Evolutionary conservation across 1,140 invertebrate genomes (phyloP), one percentile per base, ranked within the genome.

Genomic region (Drosophila bifasciata): DNA sequence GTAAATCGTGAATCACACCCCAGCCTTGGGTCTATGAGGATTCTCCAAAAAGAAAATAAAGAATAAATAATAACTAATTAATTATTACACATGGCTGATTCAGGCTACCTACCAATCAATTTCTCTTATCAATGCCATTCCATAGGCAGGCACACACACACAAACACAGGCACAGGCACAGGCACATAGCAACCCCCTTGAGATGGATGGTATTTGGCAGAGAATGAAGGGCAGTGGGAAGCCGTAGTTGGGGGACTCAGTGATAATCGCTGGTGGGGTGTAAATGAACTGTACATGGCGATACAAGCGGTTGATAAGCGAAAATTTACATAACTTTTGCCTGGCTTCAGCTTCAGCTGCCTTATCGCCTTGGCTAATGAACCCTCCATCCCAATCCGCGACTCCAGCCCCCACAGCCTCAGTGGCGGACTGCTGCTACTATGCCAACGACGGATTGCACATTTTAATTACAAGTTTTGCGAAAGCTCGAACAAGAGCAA

Each of bases 401-500:
- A 6, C 1, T 7, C 16, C 4, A n/a, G 61, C 28, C 28, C 3
- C 28, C 28, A 8, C 32, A 32, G 32, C 32, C 48, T 17, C 21
- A 21, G 17, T 16, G 4, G 16, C 17, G 15, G 17, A 7, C 9
- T 9, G 39, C 45, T 25, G 23, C 25, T 25, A 7, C 25, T 25
- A 25, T 25, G 25, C 28, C 9, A 11, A 11, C 8, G 28, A 32
- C 28, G 28, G 32, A 11, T 49, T 75, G 52, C 62, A 75, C 71
- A 75, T 75, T 75, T 75, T 75, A 75, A 75, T 75, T 75, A 75
- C 70, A 49, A 5, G 16, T 59, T 59, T 62, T 36, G 68, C 49
- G 50, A 48, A 16, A 25, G 36, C 36, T 62, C 46, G 67, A 23
- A 52, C 41, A 40, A 58, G 50, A 72, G 49, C 66, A 44, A 16